A percentile compares a stretch with the other conserved stretches of the same genome.
Conservation (phyloP, 2,797 vertebrate genomes). For the Phrynocephalus vlangalii region DNA sequence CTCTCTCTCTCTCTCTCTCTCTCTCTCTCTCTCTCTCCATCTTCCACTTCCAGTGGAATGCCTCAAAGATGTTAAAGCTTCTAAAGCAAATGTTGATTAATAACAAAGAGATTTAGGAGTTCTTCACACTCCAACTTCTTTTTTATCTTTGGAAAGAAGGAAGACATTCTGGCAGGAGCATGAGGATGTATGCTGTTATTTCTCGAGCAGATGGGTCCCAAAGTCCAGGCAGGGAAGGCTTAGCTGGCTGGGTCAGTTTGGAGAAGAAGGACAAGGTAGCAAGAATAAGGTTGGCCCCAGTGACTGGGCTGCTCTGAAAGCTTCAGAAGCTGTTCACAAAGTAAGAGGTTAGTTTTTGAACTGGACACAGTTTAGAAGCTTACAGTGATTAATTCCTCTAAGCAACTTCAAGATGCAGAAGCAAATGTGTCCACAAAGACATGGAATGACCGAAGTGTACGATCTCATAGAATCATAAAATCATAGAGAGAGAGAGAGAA, state of each 20-base stretch:
- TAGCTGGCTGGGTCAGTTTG: background rate
- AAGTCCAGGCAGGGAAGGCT: slow-evolving; percentile 68
- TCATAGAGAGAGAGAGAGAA: too few species aligned
- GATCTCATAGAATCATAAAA: too few species aligned
- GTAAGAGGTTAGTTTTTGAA: background rate
- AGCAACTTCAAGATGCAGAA: too few species aligned
- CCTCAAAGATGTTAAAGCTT: slow-evolving; percentile 79
- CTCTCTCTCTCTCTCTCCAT: background rate
- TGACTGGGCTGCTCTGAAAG: background rate
- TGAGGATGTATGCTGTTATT: slow-evolving; percentile 57
- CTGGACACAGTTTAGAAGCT: background rate
- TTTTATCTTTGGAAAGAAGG: slow-evolving; percentile 73
- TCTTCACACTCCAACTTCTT: slow-evolving; percentile 73
- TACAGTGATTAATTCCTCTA: too few species aligned
- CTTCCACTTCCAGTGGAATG: slow-evolving; percentile 53
- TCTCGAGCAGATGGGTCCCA: slow-evolving; percentile 55
- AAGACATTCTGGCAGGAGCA: slow-evolving; percentile 59
- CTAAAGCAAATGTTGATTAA: slow-evolving; percentile 79
- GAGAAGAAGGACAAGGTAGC: slow-evolving; percentile 44
- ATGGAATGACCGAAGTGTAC: too few species aligned
- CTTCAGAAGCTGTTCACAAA: background rate
- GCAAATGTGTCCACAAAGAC: too few species aligned
- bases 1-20: background rate
- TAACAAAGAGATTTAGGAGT: slow-evolving; percentile 75
- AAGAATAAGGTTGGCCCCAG: slow-evolving; percentile 36